phyloP scores from a whole-genome alignment of 2,797 vertebrate species.

The Chaetophractus vellerosus region DNA sequence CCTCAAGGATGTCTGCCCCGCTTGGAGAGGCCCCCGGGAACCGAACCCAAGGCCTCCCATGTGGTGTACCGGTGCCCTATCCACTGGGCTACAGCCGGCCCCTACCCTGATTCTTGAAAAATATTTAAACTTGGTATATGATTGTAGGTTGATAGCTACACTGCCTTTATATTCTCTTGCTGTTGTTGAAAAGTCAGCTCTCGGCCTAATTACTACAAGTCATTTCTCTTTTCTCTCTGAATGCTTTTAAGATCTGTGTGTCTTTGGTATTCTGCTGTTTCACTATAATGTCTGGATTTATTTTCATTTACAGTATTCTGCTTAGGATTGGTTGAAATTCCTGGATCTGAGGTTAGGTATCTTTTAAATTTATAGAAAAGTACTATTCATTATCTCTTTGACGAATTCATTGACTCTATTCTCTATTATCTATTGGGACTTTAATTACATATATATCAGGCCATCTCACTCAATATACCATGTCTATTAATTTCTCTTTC shows the following conservation, averaged over 20 bases:
- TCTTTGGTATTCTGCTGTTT: neutral
- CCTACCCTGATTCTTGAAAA: neutral
- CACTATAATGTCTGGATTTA: neutral
- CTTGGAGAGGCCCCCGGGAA: too few relatives aligned
- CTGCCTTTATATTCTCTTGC: neutral
- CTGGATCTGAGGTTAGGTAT: neutral
- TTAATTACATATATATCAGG: neutral
- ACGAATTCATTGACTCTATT: neutral
- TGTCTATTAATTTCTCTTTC: conserved; percentile 43
- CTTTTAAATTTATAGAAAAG: neutral
- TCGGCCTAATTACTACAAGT: neutral
- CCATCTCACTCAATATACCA: neutral
- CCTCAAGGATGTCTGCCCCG: too few relatives aligned
- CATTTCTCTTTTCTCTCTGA: neutral
- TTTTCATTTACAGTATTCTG: conserved; percentile 9
- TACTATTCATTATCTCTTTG: neutral
- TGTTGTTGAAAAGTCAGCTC: neutral
- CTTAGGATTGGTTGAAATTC: neutral
- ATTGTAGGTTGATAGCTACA: neutral
- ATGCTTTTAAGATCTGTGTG: neutral
- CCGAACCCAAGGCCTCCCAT: too few relatives aligned
- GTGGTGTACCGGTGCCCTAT: too few relatives aligned
- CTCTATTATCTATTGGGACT: neutral
- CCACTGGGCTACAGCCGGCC: too few relatives aligned
- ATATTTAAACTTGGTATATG: neutral